These are phyloP conservation scores for Falco cherrug DNA, from an alignment of 2,797 vertebrate genomes.

Conservation along the genomic window DNA sequence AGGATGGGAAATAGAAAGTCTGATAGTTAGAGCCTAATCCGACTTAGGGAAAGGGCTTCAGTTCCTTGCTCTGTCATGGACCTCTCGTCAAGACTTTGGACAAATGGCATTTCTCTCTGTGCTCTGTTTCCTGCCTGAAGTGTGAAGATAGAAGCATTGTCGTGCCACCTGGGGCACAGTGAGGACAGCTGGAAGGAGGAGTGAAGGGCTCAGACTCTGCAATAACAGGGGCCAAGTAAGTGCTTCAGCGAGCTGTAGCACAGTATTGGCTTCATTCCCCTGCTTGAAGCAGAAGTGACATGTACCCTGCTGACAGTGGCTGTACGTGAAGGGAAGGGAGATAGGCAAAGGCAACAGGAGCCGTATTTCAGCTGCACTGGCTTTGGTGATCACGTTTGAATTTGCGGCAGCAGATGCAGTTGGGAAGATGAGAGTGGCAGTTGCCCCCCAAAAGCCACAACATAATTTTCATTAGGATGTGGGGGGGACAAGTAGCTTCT, in stretches of 20 bases:
- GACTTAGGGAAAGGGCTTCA: constrained; percentile 27
- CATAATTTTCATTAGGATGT: not conserved
- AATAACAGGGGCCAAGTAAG: constrained; percentile 61
- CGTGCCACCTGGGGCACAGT: constrained; percentile 54
- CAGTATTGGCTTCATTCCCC: constrained; percentile 44
- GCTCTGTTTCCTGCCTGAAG: constrained; percentile 68
- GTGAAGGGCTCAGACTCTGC: constrained; percentile 53
- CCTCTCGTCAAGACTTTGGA: constrained; percentile 47
- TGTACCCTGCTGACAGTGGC: constrained; percentile 55
- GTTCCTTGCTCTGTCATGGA: constrained; percentile 35
- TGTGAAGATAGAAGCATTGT: constrained; percentile 61
- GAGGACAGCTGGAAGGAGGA: constrained; percentile 67
- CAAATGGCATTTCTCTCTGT: constrained; percentile 63
- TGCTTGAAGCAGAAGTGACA: constrained; percentile 52
- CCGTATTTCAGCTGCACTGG: not conserved
- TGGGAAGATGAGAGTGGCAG: not conserved
- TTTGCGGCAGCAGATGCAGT: not conserved
- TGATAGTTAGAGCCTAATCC: constrained; percentile 48
- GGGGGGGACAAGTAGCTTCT: not conserved
- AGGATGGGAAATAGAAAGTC: constrained; percentile 26
- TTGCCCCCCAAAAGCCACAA: not conserved
- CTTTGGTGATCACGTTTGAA: not conserved
- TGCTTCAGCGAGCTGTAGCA: constrained; percentile 66
- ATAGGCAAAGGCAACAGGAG: not conserved
- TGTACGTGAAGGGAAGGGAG: not conserved